Base-by-base conservation (phyloP, 2,797 vertebrate species). In the Erethizon dorsatum region DNA sequence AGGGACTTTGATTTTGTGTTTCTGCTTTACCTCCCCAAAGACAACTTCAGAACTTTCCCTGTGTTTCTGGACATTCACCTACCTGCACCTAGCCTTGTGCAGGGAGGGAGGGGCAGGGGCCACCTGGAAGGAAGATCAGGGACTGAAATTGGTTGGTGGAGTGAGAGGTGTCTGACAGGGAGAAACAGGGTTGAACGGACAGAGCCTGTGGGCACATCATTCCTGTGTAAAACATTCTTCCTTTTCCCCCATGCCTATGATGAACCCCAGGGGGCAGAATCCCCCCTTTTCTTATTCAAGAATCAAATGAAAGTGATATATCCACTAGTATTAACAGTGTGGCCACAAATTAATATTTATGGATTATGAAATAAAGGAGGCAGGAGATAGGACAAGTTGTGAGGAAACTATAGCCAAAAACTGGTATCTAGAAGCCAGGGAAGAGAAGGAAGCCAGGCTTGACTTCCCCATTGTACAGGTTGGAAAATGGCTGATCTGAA, bases 1-100 rank as follows among this genome's bases (percentile, higher is more conserved):
- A 96, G 37, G 61, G 85, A 28, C 84, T 73, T 96, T 45, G 50
- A 57, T 88, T 86, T 77, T 69, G 65, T 24, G 33, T 83, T 95
- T 82, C 28, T 94, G 50, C 75, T 87, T 94, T 50, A 59, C 41
- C 57, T 86, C 50, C 14, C 45, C 52, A 73, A 90, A 87, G 50
- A 73, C 54, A 57, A 22, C 90, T 88, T 90, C 20, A 45, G 71
- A 95, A 80, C 33, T 65, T 59, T 37, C 80, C 82, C 18, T 12
- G 2, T 88, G 33, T 79, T 82, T 56, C 82, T 82, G 85, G 89
- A 92, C 50, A 47, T 91, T 97, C 41, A 71, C 0, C 3, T 20
- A 15, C 33, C 50, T 0, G 0, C 33, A 57, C 22, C 4, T 47
- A 75, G 45, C 24, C 33, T 26, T 77, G 87, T 17, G n/a, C 73